phyloP scores from a whole-genome alignment of 2,797 vertebrate genomes.

The Rhodeus uyekii region DNA sequence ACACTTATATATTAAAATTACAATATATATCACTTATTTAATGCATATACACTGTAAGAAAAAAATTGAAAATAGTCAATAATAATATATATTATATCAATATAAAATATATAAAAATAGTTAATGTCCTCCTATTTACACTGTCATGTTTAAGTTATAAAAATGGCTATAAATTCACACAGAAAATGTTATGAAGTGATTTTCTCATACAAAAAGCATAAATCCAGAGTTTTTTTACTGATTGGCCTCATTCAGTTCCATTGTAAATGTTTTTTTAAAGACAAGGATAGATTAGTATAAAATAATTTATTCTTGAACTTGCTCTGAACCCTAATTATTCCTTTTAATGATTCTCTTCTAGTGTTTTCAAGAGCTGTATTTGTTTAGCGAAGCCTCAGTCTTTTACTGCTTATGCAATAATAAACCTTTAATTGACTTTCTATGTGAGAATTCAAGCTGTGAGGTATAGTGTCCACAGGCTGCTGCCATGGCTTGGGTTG shows the following conservation, averaged over 20 bases:
- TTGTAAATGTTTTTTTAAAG: not conserved
- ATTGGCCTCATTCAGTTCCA: not conserved
- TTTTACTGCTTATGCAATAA: slow-evolving; percentile 10
- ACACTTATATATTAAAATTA: too few species aligned
- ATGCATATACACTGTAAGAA: too few species aligned
- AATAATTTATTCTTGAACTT: not conserved
- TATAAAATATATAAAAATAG: too few species aligned
- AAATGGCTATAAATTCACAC: too few species aligned
- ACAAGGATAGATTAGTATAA: not conserved
- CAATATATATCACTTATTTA: too few species aligned
- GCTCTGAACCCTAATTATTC: not conserved
- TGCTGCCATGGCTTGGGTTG: slow-evolving; percentile 12
- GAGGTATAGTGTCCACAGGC: slow-evolving; percentile 5
- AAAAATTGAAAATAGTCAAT: too few species aligned
- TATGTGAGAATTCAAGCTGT: slow-evolving; percentile 10
- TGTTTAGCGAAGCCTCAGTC: not conserved
- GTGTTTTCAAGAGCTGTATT: not conserved
- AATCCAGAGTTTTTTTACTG: not conserved
- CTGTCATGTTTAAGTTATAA: too few species aligned
- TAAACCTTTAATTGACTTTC: not conserved
- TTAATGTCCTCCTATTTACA: too few species aligned
- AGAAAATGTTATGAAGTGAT: too few species aligned
- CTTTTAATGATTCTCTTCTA: not conserved
- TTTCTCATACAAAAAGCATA: too few species aligned
- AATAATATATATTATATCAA: too few species aligned